These are phyloP conservation scores for Calameuta pallipes DNA, from an alignment of 2,888 invertebrate genomes.

Conservation along the genomic window DNA sequence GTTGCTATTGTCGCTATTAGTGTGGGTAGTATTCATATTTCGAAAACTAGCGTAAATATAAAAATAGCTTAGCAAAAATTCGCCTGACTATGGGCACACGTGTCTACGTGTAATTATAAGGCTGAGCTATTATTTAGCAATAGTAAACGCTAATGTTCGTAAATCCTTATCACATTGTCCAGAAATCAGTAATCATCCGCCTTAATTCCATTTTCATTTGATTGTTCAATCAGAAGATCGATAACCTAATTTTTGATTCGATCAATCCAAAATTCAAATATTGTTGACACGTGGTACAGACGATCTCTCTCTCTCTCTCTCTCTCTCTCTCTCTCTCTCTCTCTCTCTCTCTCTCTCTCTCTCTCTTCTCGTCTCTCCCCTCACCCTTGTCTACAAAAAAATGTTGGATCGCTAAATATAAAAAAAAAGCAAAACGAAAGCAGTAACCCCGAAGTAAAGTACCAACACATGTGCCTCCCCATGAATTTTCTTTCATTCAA, in stretches of 20 bases:
- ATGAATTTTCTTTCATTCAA: not conserved
- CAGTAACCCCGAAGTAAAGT: not conserved
- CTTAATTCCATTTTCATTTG: not conserved
- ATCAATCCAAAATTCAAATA: not conserved
- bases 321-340: conserved; percentile 24
- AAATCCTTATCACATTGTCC: not conserved
- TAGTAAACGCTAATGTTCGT: not conserved
- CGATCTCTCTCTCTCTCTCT: conserved; percentile 20
- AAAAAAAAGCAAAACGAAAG: not conserved
- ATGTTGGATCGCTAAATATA: not conserved
- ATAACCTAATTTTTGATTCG: not conserved
- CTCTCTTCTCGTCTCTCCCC: conserved; percentile 21
- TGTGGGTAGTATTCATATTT: conserved; percentile 12
- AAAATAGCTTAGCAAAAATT: conserved; percentile 3
- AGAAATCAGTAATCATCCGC: not conserved
- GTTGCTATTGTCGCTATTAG: conserved; percentile 14
- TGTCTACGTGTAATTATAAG: not conserved
- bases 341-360: conserved; percentile 19
- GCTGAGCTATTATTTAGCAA: not conserved
- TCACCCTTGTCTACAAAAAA: conserved; percentile 10
- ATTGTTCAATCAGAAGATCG: not conserved
- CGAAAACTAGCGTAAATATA: not conserved
- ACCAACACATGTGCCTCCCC: not conserved
- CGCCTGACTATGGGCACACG: conserved; percentile 13
- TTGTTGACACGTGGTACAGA: not conserved